Percentiles rank a stretch among this genome's conserved stretches.
Evolutionary conservation across 37 sponge, comb jelly and placozoan species (phyloP).

Genomic region (Halisarca cf. caerulea): DNA sequence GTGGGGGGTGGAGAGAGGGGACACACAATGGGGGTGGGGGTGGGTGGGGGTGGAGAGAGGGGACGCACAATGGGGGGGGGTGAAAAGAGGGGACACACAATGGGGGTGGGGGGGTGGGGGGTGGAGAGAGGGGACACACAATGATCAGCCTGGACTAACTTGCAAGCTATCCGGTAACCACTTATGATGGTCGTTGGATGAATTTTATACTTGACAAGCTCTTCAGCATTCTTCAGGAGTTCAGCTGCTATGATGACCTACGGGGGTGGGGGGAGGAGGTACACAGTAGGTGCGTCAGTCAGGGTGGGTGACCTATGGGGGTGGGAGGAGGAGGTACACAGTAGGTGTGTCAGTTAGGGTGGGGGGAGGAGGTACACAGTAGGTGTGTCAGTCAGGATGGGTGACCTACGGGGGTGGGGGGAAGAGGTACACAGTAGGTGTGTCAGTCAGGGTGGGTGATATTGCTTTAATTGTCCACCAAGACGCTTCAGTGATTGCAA

Average conservation of each 20-base stretch:
- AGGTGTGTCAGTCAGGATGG: background rate
- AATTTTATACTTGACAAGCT: slow-evolving; percentile 91
- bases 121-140: background rate
- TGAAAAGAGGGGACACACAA: background rate
- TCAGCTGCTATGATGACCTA: slow-evolving; percentile 96
- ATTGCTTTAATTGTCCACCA: too few relatives aligned
- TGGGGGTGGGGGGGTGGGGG: slow-evolving; percentile 9
- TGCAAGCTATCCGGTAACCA: slow-evolving; percentile 96
- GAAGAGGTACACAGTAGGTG: background rate
- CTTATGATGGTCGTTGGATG: slow-evolving; percentile 98
- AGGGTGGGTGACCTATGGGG: background rate
- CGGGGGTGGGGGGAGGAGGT: background rate
- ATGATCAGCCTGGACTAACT: slow-evolving; percentile 37
- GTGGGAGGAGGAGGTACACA: background rate
- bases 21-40: background rate
- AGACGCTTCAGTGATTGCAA: too few relatives aligned
- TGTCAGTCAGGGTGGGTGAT: background rate
- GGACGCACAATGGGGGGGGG: too few relatives aligned
- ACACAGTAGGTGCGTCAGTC: background rate
- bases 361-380: background rate
- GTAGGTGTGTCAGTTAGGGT: background rate
- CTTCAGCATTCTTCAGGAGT: slow-evolving; percentile 92
- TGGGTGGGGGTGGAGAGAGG: too few relatives aligned
- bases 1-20: too few relatives aligned
- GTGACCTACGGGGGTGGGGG: background rate